Base-by-base conservation (phyloP, 2,888 invertebrate genomes). In the Erebia aethiops region DNA sequence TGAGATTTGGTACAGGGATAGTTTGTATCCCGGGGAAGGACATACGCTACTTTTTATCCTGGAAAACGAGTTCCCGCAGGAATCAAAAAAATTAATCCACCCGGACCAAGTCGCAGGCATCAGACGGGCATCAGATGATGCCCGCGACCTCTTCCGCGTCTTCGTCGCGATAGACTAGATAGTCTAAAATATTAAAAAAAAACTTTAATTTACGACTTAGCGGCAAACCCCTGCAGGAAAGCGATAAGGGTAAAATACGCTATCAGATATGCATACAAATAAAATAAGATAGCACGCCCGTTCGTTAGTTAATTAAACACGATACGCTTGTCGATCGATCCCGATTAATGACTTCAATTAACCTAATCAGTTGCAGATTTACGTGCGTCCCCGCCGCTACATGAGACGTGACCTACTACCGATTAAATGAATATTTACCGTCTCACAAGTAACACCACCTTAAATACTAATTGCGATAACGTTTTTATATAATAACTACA, bases 281-380 rank as follows among this genome's bases (percentile, higher is more conserved):
- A 84, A 87, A 87, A 88, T 87, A 87, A 89, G 90, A 90, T 90
- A 88, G 82, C 84, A 84, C 84, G 85, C 84, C 85, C 84, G 85
- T 87, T 90, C 88, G 88, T 91, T 91, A 88, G 87, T 92, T 91
- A 92, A 92, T 92, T 91, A 91, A 92, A 90, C 90, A 87, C 88
- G 91, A 90, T 91, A 91, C 87, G 85, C 82, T 79, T 82, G 84
- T 86, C 85, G 87, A 88, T 88, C 84, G 84, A 81, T 78, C 79
- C 88, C 88, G 85, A 89, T 90, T 90, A 91, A 92, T 88, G 89
- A 86, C 85, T 84, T 87, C 88, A 88, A 91, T 91, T 89, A 91
- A 86, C 85, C 84, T 90, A 90, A 91, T 91, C 90, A 90, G 87
- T 87, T 86, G 82, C 87, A 85, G 86, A 91, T 90, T 88, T 88